phyloP scores from a whole-genome alignment of 2,888 invertebrate genomes.

The Hipparchia sbordonii region DNA sequence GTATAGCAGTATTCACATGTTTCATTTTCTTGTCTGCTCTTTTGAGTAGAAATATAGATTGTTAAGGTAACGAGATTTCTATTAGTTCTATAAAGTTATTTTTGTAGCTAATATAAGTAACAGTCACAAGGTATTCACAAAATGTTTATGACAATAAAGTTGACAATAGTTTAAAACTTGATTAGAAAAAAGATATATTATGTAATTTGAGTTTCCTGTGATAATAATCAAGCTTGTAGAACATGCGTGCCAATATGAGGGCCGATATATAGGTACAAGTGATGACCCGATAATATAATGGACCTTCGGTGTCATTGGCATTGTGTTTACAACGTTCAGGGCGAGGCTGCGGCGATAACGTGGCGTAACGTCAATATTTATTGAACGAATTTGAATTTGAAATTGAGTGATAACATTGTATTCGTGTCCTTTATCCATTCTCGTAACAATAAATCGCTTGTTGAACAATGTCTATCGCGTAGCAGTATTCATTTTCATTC shows the following conservation, averaged over 20 bases:
- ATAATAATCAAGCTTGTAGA: background rate
- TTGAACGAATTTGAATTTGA: conserved; percentile 36
- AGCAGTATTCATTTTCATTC: background rate
- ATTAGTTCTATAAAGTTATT: too few species aligned
- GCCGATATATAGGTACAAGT: conserved; percentile 20
- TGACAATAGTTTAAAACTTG: too few species aligned
- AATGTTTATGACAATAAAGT: too few species aligned
- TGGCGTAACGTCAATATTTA: conserved; percentile 31
- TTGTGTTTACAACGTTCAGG: conserved; percentile 67
- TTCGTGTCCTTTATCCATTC: conserved; percentile 12
- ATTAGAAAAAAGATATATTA: too few species aligned
- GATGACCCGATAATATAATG: conserved; percentile 31
- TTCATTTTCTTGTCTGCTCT: too few species aligned
- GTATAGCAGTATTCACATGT: too few species aligned
- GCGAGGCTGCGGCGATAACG: conserved; percentile 67
- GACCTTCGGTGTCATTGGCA: conserved; percentile 78
- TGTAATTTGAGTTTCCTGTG: too few species aligned
- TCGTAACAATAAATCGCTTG: conserved; percentile 13
- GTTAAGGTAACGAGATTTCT: too few species aligned
- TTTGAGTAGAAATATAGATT: too few species aligned
- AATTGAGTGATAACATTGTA: conserved; percentile 19
- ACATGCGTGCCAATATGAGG: background rate
- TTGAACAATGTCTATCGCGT: conserved; percentile 1
- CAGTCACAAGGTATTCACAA: too few species aligned
- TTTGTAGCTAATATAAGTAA: too few species aligned